Base-by-base conservation (phyloP, 2,888 invertebrate species). In the Mallateleia sp. region DNA sequence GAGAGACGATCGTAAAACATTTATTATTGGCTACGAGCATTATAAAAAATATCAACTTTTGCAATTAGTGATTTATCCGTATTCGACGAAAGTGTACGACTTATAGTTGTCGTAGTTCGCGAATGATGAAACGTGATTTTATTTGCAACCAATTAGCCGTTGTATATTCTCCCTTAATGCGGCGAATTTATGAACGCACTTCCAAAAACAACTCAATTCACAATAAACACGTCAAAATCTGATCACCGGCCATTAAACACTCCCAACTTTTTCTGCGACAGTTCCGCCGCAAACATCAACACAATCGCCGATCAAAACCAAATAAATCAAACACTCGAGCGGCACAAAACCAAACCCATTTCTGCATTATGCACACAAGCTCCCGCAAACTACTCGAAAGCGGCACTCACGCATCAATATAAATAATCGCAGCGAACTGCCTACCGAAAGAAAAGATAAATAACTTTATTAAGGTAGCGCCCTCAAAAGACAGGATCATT, bases 301-400 rank as follows among this genome's bases (percentile, higher is more conserved):
- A 74, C 83, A 71, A 78, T 78, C 64, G 72, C 32, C 78, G 64
- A 84, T 84, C 83, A 66, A 54, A 72, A 64, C 52, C 77, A 77
- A 83, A 77, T 83, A 83, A 83, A 83, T 83, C 83, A 83, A 71
- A 82, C 82, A 82, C 82, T 77, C 62, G 75, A 75, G 42, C 69
- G 54, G 8, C 52, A 74, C 56, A 66, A 82, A 72, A 75, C 67
- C 67, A 45, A 77, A 60, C 54, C 69, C 67, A 69, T 67, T 77
- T 82, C 54, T 77, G 82, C 75, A 82, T 82, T 77, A 77, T 69
- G 62, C 67, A 82, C 75, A 60, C 25, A 32, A 66, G 20, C 54
- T 42, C 56, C 45, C 11, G 64, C 45, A 24, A n/a, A 32, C 58
- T 50, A 32, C 60, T 42, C 34, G 69, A 75, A 64, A 38, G 28